Percentiles rank a stretch among this genome's conserved stretches.
These are phyloP conservation scores for Ormyrus pomaceus DNA, from an alignment of 2,888 invertebrate species.

Conservation along the genomic window DNA sequence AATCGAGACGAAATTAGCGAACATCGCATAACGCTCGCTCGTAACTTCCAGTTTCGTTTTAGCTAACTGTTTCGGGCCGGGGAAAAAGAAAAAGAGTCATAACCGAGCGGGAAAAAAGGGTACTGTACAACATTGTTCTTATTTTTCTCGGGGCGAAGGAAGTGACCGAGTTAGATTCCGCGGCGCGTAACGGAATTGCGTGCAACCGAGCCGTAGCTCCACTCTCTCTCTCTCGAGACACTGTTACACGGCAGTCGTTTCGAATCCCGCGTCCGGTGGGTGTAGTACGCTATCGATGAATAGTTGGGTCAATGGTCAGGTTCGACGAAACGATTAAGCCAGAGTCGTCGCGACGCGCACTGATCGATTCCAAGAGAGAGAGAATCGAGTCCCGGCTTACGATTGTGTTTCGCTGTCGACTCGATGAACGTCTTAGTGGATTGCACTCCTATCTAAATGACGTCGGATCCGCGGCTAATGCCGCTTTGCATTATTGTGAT, in stretches of 20 bases:
- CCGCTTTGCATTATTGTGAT: background rate
- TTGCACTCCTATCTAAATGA: background rate
- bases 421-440: constrained; percentile 15
- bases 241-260: constrained; percentile 7
- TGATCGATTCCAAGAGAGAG: constrained; percentile 36
- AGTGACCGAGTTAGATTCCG: constrained; percentile 50
- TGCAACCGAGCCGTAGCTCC: background rate
- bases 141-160: constrained; percentile 35
- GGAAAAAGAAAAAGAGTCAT: no score
- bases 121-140: constrained; percentile 21
- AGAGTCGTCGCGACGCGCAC: constrained; percentile 18
- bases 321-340: constrained; percentile 50
- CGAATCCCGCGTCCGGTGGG: constrained; percentile 45
- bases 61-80: no score
- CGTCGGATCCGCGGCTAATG: constrained; percentile 13
- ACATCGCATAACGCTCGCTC: no score
- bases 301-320: constrained; percentile 53
- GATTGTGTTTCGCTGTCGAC: constrained; percentile 22
- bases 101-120: no score
- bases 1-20: no score
- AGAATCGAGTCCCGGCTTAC: background rate
- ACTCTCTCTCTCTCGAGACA: constrained; percentile 2
- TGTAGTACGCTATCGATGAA: constrained; percentile 33
- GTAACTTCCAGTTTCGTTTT: no score
- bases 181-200: constrained; percentile 52